Conservation (phyloP, 2,888 invertebrate genomes). For the Andrena trimmerana region DNA sequence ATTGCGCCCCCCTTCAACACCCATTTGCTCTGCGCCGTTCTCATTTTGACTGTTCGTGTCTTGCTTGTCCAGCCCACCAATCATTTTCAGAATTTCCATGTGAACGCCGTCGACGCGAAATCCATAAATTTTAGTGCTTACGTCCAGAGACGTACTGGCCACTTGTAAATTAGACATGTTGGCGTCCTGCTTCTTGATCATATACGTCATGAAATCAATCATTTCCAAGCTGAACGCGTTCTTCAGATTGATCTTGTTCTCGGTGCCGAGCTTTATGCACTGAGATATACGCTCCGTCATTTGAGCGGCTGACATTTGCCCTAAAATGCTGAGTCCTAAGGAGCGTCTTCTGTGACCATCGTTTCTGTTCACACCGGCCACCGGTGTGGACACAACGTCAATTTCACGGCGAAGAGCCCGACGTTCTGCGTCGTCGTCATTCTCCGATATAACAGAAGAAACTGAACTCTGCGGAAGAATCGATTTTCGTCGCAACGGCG, state of each 20-base stretch:
- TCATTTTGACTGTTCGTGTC: conserved; percentile 27
- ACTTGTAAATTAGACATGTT: conserved; percentile 91
- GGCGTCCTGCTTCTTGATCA: conserved; percentile 90
- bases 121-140: conserved; percentile 95
- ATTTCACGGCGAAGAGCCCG: conserved; percentile 66
- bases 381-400: background rate
- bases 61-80: conserved; percentile 88
- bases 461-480: background rate
- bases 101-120: conserved; percentile 95
- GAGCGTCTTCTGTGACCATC: conserved; percentile 71
- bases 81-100: conserved; percentile 92
- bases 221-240: conserved; percentile 96
- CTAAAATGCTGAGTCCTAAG: conserved; percentile 66
- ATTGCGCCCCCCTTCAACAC: conserved; percentile 56
- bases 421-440: conserved; percentile 80
- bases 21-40: conserved; percentile 58
- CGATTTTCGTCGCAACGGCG: conserved; percentile 52
- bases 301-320: conserved; percentile 38
- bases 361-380: background rate
- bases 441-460: conserved; percentile 59
- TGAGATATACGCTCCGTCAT: conserved; percentile 77
- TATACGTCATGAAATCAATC: conserved; percentile 93
- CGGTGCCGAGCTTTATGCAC: conserved; percentile 79
- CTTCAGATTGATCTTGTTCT: conserved; percentile 92
- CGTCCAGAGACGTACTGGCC: conserved; percentile 94